A percentile compares a stretch with the other conserved stretches of the same genome.
Conservation (phyloP, 2,888 invertebrate genomes). For the Hemistola chrysoprasaria region DNA sequence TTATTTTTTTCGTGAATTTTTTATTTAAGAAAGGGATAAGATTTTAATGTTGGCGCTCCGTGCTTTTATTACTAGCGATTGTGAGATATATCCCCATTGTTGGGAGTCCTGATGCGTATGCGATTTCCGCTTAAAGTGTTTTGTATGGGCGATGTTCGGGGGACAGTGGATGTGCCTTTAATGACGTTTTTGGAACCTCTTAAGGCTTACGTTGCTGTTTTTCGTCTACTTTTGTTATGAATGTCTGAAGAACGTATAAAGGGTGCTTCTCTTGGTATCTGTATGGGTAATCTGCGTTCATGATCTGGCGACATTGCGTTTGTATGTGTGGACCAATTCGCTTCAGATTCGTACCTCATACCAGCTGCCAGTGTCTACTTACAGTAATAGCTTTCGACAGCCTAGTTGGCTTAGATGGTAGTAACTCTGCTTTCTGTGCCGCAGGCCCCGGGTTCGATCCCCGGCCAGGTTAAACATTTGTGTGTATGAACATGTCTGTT, state of each 20-base stretch:
- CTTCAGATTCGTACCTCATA: too few relatives aligned
- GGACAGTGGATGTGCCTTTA: conserved; percentile 52
- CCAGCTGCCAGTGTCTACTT: too few relatives aligned
- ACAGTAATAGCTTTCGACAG: too few relatives aligned
- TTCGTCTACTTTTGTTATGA: conserved; percentile 12
- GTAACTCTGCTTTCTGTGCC: too few relatives aligned
- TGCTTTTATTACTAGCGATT: conserved; percentile 77
- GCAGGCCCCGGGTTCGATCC: too few relatives aligned
- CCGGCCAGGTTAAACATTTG: too few relatives aligned
- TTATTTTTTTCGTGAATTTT: conserved; percentile 81
- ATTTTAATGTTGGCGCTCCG: conserved; percentile 79
- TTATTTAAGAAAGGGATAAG: conserved; percentile 83
- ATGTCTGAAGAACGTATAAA: conserved; percentile 23
- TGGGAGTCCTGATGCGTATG: conserved; percentile 70
- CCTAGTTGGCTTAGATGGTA: too few relatives aligned
- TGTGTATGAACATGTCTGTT: too few relatives aligned
- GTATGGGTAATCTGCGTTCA: too few relatives aligned
- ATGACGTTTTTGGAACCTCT: conserved; percentile 61
- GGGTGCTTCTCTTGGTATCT: too few relatives aligned
- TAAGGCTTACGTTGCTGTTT: conserved; percentile 25
- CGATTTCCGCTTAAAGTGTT: conserved; percentile 78
- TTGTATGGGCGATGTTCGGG: conserved; percentile 63
- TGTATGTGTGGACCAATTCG: too few relatives aligned
- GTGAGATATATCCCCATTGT: conserved; percentile 74
- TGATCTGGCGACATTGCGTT: too few relatives aligned